These are phyloP conservation scores for Pelobates cultripes DNA, from an alignment of 2,797 vertebrate genomes.

Conservation along the genomic window DNA sequence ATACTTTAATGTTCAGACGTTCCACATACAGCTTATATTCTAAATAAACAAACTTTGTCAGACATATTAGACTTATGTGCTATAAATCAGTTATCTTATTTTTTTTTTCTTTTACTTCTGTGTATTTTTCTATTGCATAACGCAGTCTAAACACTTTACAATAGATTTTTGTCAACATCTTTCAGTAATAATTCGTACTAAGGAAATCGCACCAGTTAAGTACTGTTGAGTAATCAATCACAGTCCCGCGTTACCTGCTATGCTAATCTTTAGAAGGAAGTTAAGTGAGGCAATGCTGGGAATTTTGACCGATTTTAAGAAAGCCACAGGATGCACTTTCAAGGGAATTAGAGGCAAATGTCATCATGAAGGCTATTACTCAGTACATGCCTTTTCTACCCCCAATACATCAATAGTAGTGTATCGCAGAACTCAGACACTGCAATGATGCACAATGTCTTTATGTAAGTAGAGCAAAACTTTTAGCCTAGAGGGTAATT, in stretches of 20 bases:
- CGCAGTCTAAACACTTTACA: not conserved
- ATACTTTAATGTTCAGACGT: too few species aligned
- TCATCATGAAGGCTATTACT: too few species aligned
- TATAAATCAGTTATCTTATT: not conserved
- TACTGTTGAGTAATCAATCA: not conserved
- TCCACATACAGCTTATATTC: too few species aligned
- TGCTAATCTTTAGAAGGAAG: conserved; percentile 2
- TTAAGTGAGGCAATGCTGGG: not conserved
- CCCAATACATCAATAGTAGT: too few species aligned
- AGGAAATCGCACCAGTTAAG: not conserved
- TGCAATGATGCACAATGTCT: too few species aligned
- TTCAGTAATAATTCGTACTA: not conserved
- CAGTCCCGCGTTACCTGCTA: not conserved
- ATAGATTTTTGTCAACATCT: not conserved
- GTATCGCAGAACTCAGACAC: too few species aligned
- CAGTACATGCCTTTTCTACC: too few species aligned
- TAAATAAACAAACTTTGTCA: not conserved
- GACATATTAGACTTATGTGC: not conserved
- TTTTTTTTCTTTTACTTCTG: not conserved
- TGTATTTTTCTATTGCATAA: too few species aligned
- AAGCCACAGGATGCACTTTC: too few species aligned
- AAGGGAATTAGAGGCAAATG: too few species aligned
- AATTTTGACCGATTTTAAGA: not conserved
- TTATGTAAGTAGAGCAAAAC: too few species aligned
- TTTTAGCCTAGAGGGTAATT: too few species aligned